Conservation (phyloP, 2,797 vertebrate species). For the Parambassis ranga region DNA sequence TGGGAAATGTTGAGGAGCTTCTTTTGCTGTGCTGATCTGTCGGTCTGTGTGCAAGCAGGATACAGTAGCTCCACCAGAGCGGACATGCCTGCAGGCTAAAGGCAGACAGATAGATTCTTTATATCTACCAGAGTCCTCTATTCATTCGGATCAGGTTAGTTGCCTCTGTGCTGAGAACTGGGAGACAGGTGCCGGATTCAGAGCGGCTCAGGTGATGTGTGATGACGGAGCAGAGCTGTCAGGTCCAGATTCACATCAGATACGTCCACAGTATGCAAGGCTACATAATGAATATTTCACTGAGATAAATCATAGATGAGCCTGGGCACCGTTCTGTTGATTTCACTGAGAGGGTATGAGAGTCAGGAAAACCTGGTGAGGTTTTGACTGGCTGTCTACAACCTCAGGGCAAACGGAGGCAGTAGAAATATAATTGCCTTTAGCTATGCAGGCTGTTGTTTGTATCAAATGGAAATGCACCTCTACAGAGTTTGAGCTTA, state of each 20-base stretch:
- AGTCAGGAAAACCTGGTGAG: conserved; percentile 66
- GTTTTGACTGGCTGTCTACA: conserved; percentile 77
- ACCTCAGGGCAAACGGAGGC: conserved; percentile 76
- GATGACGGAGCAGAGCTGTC: conserved; percentile 77
- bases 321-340: conserved; percentile 75
- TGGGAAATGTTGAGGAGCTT: conserved; percentile 67
- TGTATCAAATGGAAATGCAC: conserved; percentile 75
- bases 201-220: conserved; percentile 70
- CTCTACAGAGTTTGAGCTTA: conserved; percentile 63
- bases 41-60: conserved; percentile 47
- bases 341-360: conserved; percentile 76
- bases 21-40: conserved; percentile 48
- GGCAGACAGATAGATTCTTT: conserved; percentile 73
- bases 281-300: conserved; percentile 81
- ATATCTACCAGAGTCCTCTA: conserved; percentile 64
- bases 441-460: conserved; percentile 79
- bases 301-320: conserved; percentile 82
- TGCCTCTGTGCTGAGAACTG: conserved; percentile 58
- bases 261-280: conserved; percentile 67
- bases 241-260: conserved; percentile 74
- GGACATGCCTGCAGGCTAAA: conserved; percentile 71
- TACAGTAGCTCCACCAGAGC: conserved; percentile 54
- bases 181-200: conserved; percentile 71
- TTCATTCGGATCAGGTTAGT: conserved; percentile 73
- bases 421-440: conserved; percentile 79